These are phyloP conservation scores for Echiichthys vipera DNA, from an alignment of 2,797 vertebrate genomes.

Conservation along the genomic window DNA sequence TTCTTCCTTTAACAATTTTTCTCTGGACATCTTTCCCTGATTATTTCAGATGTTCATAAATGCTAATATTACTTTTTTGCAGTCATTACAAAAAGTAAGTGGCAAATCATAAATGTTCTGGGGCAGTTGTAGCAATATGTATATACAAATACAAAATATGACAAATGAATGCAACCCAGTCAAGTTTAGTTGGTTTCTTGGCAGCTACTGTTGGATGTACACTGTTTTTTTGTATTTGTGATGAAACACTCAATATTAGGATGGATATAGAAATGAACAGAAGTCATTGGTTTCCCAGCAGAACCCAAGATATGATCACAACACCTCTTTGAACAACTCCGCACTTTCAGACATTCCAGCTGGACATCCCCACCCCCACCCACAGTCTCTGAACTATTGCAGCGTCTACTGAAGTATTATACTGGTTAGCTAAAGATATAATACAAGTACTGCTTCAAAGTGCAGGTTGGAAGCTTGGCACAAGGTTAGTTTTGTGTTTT, in stretches of 20 bases:
- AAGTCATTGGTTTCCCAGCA: slow-evolving; percentile 62
- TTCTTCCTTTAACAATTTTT: background rate
- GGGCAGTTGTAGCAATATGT: slow-evolving; percentile 33
- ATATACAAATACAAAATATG: slow-evolving; percentile 42
- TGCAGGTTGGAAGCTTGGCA: slow-evolving; percentile 86
- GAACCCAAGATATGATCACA: slow-evolving; percentile 49
- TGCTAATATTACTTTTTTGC: slow-evolving; percentile 23
- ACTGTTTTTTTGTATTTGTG: slow-evolving; percentile 28
- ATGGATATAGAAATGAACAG: slow-evolving; percentile 54
- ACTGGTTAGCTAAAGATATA: slow-evolving; percentile 83
- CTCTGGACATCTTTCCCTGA: slow-evolving; percentile 35
- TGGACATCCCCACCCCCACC: slow-evolving; percentile 54
- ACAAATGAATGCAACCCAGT: slow-evolving; percentile 52
- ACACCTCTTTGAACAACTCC: slow-evolving; percentile 31
- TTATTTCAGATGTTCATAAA: slow-evolving; percentile 24
- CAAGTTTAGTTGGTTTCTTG: slow-evolving; percentile 65
- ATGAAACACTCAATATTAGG: slow-evolving; percentile 43
- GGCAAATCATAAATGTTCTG: slow-evolving; percentile 20
- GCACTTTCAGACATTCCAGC: slow-evolving; percentile 44
- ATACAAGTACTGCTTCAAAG: slow-evolving; percentile 84
- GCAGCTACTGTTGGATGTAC: slow-evolving; percentile 66
- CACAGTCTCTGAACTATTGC: slow-evolving; percentile 70
- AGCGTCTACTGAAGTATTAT: slow-evolving; percentile 82
- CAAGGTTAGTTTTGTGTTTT: slow-evolving; percentile 84
- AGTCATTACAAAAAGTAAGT: slow-evolving; percentile 14